These are phyloP conservation scores for Triops cancriformis DNA, from an alignment of 1,140 invertebrate species.

Conservation along the genomic window DNA sequence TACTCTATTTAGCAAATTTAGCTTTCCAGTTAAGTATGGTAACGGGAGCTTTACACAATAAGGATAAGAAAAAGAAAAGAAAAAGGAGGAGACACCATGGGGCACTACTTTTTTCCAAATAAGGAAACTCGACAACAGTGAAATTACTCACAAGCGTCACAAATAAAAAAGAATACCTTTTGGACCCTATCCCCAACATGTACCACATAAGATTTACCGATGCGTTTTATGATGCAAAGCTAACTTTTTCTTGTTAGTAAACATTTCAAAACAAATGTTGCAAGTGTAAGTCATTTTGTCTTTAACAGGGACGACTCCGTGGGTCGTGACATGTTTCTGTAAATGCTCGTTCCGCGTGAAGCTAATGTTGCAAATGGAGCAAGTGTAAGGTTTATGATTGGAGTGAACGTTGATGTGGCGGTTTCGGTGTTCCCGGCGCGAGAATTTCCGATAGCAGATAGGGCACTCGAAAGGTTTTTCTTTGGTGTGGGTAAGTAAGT, in stretches of 20 bases:
- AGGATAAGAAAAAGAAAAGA: background rate
- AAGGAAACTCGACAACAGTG: background rate
- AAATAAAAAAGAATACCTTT: background rate
- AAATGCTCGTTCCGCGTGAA: background rate
- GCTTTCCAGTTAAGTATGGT: background rate
- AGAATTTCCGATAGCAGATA: slow-evolving; percentile 13
- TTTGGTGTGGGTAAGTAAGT: slow-evolving; percentile 6
- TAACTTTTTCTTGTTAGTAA: slow-evolving; percentile 8
- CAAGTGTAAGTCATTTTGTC: background rate
- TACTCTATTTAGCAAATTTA: slow-evolving; percentile 2
- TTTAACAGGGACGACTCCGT: background rate
- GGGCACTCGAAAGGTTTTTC: slow-evolving; percentile 5
- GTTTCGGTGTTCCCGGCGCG: background rate
- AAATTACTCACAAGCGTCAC: background rate
- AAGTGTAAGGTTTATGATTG: background rate
- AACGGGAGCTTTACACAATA: background rate
- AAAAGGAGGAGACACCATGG: too few species aligned
- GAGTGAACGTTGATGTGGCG: background rate
- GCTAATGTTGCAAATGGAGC: slow-evolving; percentile 1
- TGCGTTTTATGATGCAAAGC: background rate
- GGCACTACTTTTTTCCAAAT: background rate
- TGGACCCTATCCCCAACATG: background rate
- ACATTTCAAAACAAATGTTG: slow-evolving; percentile 3
- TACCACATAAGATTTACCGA: background rate
- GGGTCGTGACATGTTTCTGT: background rate